Evolutionary conservation across 2,113 vertebrate species (phyloP).

Genomic region (Paralichthys olivaceus): DNA sequence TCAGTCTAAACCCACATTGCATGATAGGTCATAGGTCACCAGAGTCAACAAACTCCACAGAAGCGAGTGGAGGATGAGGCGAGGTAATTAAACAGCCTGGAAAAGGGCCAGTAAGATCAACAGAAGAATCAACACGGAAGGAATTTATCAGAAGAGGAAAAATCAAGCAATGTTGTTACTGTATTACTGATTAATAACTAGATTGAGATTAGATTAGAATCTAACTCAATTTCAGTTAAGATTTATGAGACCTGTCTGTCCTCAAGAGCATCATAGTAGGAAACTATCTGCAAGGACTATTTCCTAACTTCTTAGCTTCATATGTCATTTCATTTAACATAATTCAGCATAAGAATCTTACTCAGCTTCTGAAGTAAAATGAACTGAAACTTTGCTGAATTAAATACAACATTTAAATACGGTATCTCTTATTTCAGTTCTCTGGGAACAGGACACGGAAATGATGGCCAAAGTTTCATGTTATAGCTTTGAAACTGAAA

Average conservation of each 20-base stretch:
- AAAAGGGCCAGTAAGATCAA: background rate
- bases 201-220: background rate
- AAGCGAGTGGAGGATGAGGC: conserved; percentile 25
- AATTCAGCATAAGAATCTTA: background rate
- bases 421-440: background rate
- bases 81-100: conserved; percentile 26
- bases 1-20: conserved; percentile 65
- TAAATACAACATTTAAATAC: background rate
- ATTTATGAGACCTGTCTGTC: background rate
- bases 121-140: background rate
- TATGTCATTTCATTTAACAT: background rate
- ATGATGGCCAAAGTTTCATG: background rate
- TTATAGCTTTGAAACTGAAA: background rate
- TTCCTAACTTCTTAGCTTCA: background rate
- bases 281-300: background rate
- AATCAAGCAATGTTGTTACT: background rate
- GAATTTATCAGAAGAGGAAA: background rate
- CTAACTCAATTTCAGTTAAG: background rate
- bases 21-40: conserved; percentile 69
- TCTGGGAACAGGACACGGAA: background rate
- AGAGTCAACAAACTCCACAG: conserved; percentile 57
- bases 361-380: background rate
- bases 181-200: background rate
- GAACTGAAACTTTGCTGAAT: background rate
- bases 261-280: background rate